Percentiles rank a stretch among this genome's conserved stretches.
Conservation (phyloP, 2,888 invertebrate genomes). For the Drosophila maculinotata region DNA sequence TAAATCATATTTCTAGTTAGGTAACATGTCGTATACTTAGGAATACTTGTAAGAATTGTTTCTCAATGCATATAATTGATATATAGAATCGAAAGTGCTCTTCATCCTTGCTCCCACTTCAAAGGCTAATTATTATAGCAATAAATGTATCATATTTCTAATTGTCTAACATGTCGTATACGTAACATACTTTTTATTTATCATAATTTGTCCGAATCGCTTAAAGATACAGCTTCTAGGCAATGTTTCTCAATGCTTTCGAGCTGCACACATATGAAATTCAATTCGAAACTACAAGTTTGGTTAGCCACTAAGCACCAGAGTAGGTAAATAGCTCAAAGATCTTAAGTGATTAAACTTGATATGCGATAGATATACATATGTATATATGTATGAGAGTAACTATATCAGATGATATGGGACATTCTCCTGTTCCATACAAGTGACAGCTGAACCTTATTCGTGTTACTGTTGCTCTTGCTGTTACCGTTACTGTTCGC, state of each 20-base stretch:
- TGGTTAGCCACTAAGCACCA: background rate
- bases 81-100: too few species aligned
- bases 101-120: too few species aligned
- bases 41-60: too few species aligned
- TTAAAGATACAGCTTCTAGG: too few species aligned
- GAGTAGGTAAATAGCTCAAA: slow-evolving; percentile 20
- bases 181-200: background rate
- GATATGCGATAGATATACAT: slow-evolving; percentile 35
- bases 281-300: background rate
- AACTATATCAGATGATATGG: slow-evolving; percentile 9
- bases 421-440: slow-evolving; percentile 29
- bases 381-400: slow-evolving; percentile 2
- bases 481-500: slow-evolving; percentile 2
- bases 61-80: too few species aligned
- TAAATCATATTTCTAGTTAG: too few species aligned
- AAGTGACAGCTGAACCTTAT: slow-evolving; percentile 30
- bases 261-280: slow-evolving; percentile 12
- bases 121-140: too few species aligned
- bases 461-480: slow-evolving; percentile 17
- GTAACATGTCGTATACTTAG: too few species aligned
- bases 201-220: slow-evolving; percentile 8
- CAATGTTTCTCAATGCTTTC: background rate
- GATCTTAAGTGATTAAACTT: slow-evolving; percentile 39
- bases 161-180: too few species aligned
- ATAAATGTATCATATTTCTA: too few species aligned